Percentiles rank a stretch among this genome's conserved stretches.
phyloP scores from a whole-genome alignment of 2,113 vertebrate species.

The Sinocyclocheilus rhinocerous region DNA sequence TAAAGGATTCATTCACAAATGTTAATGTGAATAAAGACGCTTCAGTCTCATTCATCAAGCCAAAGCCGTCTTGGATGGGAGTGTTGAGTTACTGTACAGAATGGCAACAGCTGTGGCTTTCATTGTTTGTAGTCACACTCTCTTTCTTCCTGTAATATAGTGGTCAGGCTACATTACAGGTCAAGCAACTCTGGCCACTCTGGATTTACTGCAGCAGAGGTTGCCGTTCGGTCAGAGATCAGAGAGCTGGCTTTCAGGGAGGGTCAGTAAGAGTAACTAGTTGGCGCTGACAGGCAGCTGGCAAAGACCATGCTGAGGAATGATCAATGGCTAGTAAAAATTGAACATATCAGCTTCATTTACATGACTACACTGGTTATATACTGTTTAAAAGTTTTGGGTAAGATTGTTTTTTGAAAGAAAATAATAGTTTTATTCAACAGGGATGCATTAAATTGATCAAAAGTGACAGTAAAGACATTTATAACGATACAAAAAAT shows the following conservation, averaged over 20 bases:
- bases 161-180: constrained; percentile 18
- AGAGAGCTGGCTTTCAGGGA: constrained; percentile 30
- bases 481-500: too few species aligned
- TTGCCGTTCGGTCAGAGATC: constrained; percentile 8
- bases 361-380: neutral
- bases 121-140: constrained; percentile 37
- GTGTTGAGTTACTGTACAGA: neutral
- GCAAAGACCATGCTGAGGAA: constrained; percentile 25
- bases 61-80: neutral
- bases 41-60: neutral
- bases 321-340: constrained; percentile 1
- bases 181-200: neutral
- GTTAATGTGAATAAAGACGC: neutral
- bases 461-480: too few species aligned
- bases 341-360: neutral
- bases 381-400: neutral
- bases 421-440: too few species aligned
- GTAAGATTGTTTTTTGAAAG: neutral
- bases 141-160: constrained; percentile 30
- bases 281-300: constrained; percentile 45
- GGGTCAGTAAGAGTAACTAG: constrained; percentile 47
- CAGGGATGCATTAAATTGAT: neutral
- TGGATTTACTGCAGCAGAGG: neutral
- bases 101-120: constrained; percentile 5
- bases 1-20: too few species aligned